Base-by-base conservation (phyloP, 2,797 vertebrate species). In the Salarias fasciatus region DNA sequence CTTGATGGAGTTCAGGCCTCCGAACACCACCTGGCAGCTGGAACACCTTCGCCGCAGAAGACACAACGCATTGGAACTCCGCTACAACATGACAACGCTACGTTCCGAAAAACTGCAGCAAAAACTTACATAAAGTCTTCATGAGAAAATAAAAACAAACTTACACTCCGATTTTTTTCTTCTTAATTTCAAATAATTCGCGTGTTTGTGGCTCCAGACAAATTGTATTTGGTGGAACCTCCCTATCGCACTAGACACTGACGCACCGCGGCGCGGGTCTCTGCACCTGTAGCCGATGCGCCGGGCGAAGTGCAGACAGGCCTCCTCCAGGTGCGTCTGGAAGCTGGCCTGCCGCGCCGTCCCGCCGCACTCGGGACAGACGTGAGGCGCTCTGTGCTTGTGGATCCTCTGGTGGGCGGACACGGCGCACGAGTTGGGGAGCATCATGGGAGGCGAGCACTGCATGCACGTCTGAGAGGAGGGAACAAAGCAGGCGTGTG, bases 1-100 rank as follows among this genome's bases (percentile, higher is more conserved):
- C 69, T 99, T 99, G 85, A 99, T 97, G 79, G 97, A 98, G 72
- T 95, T 98, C 60, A 96, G 88, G 0, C 97, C 96, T 0, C 97
- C 97, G 0, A 98, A 99, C 45, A 99, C 97, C 11, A 99, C 95
- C 1, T 97, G 93, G 57, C 97, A 99, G 87, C 96, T 98, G n/a
- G 96, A 94, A 67, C 97, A 99, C 90, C 97, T 99, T 79, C 24
- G 45, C 5, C 11, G 40, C 60, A 46, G 11, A 45, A 31, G 24
- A 38, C 0, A 9, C 2, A 35, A 36, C 8, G 1, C 1, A 6
- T 31, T 12, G n/a, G 0, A 43, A 13, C n/a, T 13, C 5, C 12
- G 2, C n/a, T n/a, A n/a, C n/a, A n/a, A n/a, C n/a, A n/a, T n/a
- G n/a, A n/a, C n/a, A n/a, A n/a, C n/a, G n/a, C n/a, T n/a, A n/a